phyloP scores from a whole-genome alignment of 2,888 invertebrate genomes.

The Amphipoea oculea region DNA sequence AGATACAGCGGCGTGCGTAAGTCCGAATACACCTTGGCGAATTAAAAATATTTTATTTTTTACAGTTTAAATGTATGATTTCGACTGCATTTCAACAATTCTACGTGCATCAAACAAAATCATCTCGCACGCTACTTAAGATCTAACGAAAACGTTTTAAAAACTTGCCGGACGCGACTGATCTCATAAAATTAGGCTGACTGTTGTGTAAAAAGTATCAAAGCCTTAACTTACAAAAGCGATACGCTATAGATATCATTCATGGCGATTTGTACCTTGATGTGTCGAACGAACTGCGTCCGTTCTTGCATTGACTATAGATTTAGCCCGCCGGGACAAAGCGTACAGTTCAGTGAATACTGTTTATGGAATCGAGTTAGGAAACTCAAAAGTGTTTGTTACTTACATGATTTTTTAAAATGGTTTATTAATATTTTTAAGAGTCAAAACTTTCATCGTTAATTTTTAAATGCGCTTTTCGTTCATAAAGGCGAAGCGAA shows the following conservation, averaged over 20 bases:
- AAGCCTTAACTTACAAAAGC: constrained; percentile 73
- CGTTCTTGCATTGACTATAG: constrained; percentile 59
- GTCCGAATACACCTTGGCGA: constrained; percentile 30
- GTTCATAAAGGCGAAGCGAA: constrained; percentile 21
- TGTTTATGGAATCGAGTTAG: constrained; percentile 36
- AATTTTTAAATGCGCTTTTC: constrained; percentile 36
- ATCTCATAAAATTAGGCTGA: constrained; percentile 56
- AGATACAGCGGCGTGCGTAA: constrained; percentile 13
- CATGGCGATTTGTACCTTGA: constrained; percentile 83
- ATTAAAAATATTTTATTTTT: constrained; percentile 17
- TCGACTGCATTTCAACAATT: constrained; percentile 29
- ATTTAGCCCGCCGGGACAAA: constrained; percentile 26
- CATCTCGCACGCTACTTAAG: constrained; percentile 35
- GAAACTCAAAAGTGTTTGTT: constrained; percentile 21
- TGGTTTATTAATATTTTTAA: constrained; percentile 6
- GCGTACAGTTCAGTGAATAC: constrained; percentile 36
- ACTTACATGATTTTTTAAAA: constrained; percentile 15
- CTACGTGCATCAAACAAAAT: constrained; percentile 45
- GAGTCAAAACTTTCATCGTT: neutral
- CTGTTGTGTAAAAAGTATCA: constrained; percentile 69
- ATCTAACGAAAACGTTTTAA: constrained; percentile 36
- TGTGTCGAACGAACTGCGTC: constrained; percentile 66
- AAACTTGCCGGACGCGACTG: constrained; percentile 49
- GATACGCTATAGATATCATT: constrained; percentile 72
- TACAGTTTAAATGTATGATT: constrained; percentile 28